These are phyloP conservation scores for Rousettus leschenaultii DNA, from an alignment of 2,113 vertebrate species.

Conservation along the genomic window DNA sequence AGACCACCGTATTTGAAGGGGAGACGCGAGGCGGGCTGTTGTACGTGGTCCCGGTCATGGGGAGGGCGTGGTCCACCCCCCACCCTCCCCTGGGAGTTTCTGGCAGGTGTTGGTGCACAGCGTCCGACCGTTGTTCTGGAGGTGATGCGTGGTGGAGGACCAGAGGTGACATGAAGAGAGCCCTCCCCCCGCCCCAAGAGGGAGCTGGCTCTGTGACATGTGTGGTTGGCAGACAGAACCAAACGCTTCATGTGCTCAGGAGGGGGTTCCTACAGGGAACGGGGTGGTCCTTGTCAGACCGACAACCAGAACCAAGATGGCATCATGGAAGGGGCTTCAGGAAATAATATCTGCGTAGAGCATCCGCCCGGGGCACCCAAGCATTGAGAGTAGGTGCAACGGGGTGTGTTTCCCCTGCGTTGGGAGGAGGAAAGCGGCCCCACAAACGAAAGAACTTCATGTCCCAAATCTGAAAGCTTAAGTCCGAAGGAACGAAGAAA, in stretches of 20 bases:
- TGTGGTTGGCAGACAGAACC: background rate
- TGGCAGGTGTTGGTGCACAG: fast-evolving
- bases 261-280: background rate
- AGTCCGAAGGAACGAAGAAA: background rate
- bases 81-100: background rate
- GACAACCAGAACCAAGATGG: background rate
- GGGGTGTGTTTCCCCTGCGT: background rate
- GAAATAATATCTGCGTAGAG: background rate
- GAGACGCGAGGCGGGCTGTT: fast-evolving
- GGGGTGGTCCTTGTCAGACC: background rate
- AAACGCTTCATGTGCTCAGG: fast-evolving
- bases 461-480: background rate
- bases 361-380: background rate
- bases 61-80: background rate
- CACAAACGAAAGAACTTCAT: background rate
- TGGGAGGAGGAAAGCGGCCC: background rate
- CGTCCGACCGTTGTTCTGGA: background rate
- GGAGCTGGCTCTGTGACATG: background rate
- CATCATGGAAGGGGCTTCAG: background rate
- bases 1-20: background rate
- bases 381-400: background rate
- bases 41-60: fast-evolving
- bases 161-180: background rate
- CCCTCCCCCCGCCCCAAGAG: background rate
- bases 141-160: too few species aligned